Conservation (phyloP, 1,140 invertebrate genomes). For the Sitodiplosis mosellana region DNA sequence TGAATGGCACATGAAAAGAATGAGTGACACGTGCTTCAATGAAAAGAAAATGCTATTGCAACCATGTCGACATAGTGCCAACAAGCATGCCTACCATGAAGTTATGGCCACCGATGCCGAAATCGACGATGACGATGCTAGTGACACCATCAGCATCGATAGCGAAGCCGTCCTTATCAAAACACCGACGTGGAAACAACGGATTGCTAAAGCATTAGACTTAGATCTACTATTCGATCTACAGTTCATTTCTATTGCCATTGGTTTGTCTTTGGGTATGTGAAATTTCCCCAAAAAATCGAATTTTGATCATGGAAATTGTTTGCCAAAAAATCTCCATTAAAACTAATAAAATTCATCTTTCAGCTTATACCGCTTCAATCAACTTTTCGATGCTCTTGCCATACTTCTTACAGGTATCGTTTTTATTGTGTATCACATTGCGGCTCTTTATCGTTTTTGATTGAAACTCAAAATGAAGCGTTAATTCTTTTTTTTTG, state of each 20-base stretch:
- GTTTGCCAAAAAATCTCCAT: too few species aligned
- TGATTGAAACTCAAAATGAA: not conserved
- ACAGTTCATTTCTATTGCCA: slow-evolving; percentile 40
- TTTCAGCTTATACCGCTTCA: slow-evolving; percentile 44
- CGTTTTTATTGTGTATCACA: slow-evolving; percentile 11
- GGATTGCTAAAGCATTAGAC: slow-evolving; percentile 25
- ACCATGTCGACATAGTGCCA: not conserved
- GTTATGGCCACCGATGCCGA: not conserved
- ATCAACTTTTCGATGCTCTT: slow-evolving; percentile 49
- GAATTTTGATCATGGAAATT: too few species aligned
- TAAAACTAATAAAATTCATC: too few species aligned
- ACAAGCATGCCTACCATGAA: not conserved
- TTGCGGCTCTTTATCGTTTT: not conserved
- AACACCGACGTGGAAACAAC: not conserved
- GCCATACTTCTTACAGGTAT: slow-evolving; percentile 43
- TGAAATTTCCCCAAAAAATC: too few species aligned
- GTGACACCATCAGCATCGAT: slow-evolving; percentile 3
- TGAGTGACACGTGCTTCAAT: slow-evolving; percentile 17
- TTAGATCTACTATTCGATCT: slow-evolving; percentile 37
- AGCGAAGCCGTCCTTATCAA: not conserved
- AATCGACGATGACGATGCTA: slow-evolving; percentile 5
- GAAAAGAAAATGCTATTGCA: slow-evolving; percentile 18
- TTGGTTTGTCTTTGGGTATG: slow-evolving; percentile 40
- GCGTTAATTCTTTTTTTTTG: slow-evolving; percentile 6
- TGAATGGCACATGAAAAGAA: slow-evolving; percentile 28